Evolutionary conservation across 2,113 vertebrate genomes (phyloP), one percentile per base, ranked within the genome.

Genomic region (Taurulus bubalis): DNA sequence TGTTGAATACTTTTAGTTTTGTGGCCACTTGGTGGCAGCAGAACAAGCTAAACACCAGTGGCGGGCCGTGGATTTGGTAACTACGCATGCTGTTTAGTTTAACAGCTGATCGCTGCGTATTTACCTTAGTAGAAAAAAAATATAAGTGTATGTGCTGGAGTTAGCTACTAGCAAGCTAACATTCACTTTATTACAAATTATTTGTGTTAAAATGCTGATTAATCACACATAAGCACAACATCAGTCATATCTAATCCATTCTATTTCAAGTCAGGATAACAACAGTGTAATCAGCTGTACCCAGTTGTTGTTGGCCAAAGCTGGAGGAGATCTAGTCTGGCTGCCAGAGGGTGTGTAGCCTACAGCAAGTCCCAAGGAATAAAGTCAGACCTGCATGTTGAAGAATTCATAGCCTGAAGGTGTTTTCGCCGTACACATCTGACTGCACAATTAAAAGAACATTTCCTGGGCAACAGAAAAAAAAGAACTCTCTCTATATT

Each of bases 281-380:
- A 5, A 30, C 30, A 60, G 69, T 45, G 58, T 51, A 60, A 59
- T 75, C 75, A 71, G 76, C 65, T 66, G 36, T 16, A 45, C n/a
- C 26, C 65, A 71, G 78, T 56, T 69, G 58, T 56, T 62, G 40
- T 36, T 70, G 47, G 66, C 51, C 38, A 16, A 36, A 67, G 62
- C 55, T 64, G 64, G 63, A 67, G 24, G 70, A 65, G 42, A 36
- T 55, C 11, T 6, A 60, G 45, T 30, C 1, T 34, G 10, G 34
- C 63, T 79, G 40, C 26, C 53, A 66, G 59, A 74, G 65, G 59
- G 34, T 7, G 1, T 38, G 40, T 36, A 69, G 84, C 75, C 71
- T 53, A 32, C 70, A 75, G 84, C 59, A 10, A 75, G 45, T 42
- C 47, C 42, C 5, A 10, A 71, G 67, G 59, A 71, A 8, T 30